A percentile compares a stretch with the other conserved stretches of the same genome.
Evolutionary conservation across 2,888 invertebrate species (phyloP).

Genomic region (Patella pellucida): DNA sequence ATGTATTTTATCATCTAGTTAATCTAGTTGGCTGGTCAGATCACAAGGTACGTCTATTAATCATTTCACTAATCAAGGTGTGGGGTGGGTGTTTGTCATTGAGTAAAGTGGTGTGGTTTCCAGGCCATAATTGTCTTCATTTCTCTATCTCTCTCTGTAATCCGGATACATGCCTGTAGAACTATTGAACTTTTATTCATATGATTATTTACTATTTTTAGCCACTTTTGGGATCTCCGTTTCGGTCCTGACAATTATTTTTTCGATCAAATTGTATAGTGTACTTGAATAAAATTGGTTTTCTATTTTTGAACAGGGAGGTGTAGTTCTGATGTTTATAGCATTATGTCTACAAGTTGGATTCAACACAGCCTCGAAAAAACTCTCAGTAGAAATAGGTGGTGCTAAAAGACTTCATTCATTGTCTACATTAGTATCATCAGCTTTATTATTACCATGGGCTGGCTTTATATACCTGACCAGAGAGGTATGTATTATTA

Average conservation of each 20-base stretch:
- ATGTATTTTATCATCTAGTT: conserved; percentile 73
- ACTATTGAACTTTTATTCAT: too few relatives aligned
- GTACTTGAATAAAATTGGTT: too few relatives aligned
- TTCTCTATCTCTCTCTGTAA: too few relatives aligned
- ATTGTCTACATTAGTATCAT: conserved; percentile 71
- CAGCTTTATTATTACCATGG: conserved; percentile 71
- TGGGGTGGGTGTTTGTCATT: too few relatives aligned
- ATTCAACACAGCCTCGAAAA: conserved; percentile 71
- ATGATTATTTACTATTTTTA: too few relatives aligned
- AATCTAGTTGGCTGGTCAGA: conserved; percentile 74
- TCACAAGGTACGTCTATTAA: conserved; percentile 72
- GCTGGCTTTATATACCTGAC: conserved; percentile 71
- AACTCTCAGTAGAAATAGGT: conserved; percentile 74
- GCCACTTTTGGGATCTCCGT: too few relatives aligned
- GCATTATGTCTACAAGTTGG: conserved; percentile 71
- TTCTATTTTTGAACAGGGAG: conserved; percentile 67
- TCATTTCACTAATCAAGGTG: too few relatives aligned
- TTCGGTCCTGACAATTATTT: too few relatives aligned
- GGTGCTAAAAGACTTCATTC: conserved; percentile 74
- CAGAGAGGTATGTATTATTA: conserved; percentile 59
- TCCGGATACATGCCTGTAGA: too few relatives aligned
- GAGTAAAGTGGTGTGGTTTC: too few relatives aligned
- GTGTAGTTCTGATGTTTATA: conserved; percentile 72
- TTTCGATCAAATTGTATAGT: too few relatives aligned
- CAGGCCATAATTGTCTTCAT: too few relatives aligned